These are phyloP conservation scores for Eira barbara DNA, from an alignment of 2,113 vertebrate species.

Conservation along the genomic window DNA sequence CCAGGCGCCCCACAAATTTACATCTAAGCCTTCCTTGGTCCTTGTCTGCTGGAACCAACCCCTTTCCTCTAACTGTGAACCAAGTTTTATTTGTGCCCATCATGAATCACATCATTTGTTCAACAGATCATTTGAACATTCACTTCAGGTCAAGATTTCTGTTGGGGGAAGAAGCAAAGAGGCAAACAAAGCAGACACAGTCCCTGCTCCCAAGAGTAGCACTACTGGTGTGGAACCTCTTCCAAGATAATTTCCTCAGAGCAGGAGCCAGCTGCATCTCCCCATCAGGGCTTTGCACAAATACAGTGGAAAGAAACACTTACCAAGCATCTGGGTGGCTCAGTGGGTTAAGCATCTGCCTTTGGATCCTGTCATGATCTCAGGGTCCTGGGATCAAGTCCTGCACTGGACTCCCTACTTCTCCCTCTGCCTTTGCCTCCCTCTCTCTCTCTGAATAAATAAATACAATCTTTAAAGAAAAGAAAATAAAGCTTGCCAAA, in stretches of 20 bases:
- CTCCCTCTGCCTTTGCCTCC: too few relatives aligned
- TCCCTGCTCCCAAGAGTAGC: neutral
- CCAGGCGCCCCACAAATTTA: neutral
- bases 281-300: neutral
- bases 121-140: neutral
- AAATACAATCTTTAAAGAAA: too few relatives aligned
- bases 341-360: neutral
- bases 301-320: neutral
- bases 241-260: neutral
- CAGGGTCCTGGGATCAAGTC: too few relatives aligned
- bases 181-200: neutral
- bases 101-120: neutral
- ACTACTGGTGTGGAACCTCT: neutral
- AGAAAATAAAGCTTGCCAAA: neutral
- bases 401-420: too few relatives aligned
- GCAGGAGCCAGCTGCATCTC: neutral
- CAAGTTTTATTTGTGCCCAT: neutral
- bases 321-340: neutral
- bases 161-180: neutral
- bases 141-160: neutral
- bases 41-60: neutral
- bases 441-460: too few relatives aligned
- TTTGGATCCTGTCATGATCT: neutral
- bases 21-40: neutral
- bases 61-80: neutral